Base-by-base conservation (phyloP, 2,797 vertebrate genomes). In the Muscicapa comitata region DNA sequence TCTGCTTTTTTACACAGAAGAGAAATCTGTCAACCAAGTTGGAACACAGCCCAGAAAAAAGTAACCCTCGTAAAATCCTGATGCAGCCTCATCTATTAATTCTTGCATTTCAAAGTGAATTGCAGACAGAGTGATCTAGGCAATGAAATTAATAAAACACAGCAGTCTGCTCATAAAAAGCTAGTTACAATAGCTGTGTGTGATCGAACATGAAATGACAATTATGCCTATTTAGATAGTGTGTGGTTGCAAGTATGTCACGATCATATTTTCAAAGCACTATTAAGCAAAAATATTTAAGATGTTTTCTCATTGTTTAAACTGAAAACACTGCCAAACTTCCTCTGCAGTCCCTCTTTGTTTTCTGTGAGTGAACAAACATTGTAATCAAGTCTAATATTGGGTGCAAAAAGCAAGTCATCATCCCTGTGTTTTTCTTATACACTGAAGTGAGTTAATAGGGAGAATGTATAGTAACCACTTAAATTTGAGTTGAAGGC, bases 31-130 rank as follows among this genome's bases (percentile, higher is more conserved):
- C 73, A 97, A 97, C 94, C 99, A 99, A 97, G 97, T 99, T 51
- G 99, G 99, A 74, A 97, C 98, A 35, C 99, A 99, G 76, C 98
- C 99, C 48, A 98, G 99, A 96, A 99, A 99, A 97, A 99, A 98
- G 99, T 99, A 95, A 97, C 95, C 40, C 17, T 62, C 40, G 3
- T 94, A 35, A 42, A 87, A 95, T 91, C 71, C 95, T 91, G 28
- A 61, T 95, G 79, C 45, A 72, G 29, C 42, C 66, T 35, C 28
- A 66, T 84, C 37, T 54, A 28, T 68, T 68, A 48, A 67, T 81
- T 77, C 77, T 93, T 47, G 38, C 43, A 47, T 86, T 91, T 87
- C 67, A 63, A 57, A 78, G 76, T 54, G 79, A 84, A 83, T 93
- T 92, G 71, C n/a, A 85, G 84, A 70, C 51, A 40, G 33, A 70